A percentile compares a stretch with the other conserved stretches of the same genome.
Conservation (phyloP, 2,797 vertebrate genomes). For the Phalloptychus januarius region DNA sequence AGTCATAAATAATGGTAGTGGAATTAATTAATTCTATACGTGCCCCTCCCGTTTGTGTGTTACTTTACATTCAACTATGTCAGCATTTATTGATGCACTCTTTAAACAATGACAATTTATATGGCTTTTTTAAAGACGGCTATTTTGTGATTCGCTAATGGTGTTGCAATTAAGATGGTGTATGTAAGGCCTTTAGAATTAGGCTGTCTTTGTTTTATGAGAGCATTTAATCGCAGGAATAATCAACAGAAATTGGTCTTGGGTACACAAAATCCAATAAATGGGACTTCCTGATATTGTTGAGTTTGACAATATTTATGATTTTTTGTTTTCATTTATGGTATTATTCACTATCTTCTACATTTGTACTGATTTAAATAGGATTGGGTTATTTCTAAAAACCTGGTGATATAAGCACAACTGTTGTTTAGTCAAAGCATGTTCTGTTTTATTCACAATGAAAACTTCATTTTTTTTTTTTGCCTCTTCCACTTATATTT, state of each 20-base stretch:
- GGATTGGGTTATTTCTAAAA: neutral
- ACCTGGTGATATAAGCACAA: neutral
- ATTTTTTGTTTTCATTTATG: too few relatives aligned
- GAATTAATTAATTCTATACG: conserved; percentile 82
- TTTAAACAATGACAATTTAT: conserved; percentile 82
- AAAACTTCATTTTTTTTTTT: neutral
- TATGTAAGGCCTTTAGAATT: conserved; percentile 6
- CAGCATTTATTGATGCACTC: conserved; percentile 83
- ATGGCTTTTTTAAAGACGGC: conserved; percentile 61
- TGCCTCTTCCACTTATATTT: neutral
- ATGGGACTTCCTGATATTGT: neutral
- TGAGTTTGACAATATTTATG: neutral
- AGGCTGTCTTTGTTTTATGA: neutral
- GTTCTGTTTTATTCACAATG: neutral
- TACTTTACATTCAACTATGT: conserved; percentile 83
- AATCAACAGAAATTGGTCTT: neutral
- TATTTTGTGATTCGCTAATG: conserved; percentile 43
- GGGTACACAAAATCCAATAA: neutral
- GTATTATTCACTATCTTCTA: neutral
- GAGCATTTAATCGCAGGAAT: neutral
- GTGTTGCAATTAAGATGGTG: conserved; percentile 32
- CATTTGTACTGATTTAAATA: neutral
- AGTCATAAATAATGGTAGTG: conserved; percentile 84
- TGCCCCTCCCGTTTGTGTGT: conserved; percentile 56
- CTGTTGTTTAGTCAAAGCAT: neutral